Conservation (phyloP, 2,888 invertebrate species). For the Athrips mouffetella region DNA sequence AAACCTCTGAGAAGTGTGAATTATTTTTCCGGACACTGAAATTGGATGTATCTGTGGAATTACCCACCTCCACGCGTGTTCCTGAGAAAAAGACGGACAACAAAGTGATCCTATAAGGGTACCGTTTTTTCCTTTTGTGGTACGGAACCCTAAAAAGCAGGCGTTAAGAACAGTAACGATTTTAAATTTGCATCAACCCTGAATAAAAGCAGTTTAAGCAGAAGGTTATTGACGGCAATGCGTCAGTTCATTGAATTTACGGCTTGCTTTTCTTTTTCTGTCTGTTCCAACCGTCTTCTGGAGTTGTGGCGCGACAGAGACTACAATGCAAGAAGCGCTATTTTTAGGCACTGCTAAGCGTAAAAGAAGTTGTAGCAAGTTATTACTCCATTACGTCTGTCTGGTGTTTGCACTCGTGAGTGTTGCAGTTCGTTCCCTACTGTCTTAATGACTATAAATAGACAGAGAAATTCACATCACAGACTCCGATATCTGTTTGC, state of each 20-base stretch:
- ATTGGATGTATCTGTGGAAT: no score
- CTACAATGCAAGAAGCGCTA: conserved; percentile 40
- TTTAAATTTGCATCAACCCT: conserved; percentile 40
- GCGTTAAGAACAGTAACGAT: no score
- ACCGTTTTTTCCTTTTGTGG: no score
- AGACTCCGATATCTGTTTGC: conserved; percentile 10
- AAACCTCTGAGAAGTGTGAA: no score
- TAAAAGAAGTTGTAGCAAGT: conserved; percentile 27
- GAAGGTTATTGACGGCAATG: conserved; percentile 29
- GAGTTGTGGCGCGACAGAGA: conserved; percentile 56
- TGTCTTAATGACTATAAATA: conserved; percentile 17
- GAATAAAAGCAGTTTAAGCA: conserved; percentile 32
- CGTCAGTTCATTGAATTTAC: conserved; percentile 46
- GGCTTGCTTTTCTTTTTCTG: conserved; percentile 53
- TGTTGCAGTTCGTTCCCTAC: conserved; percentile 5
- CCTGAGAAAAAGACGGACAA: no score
- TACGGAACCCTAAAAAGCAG: no score
- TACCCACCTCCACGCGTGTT: no score
- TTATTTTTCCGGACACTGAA: no score
- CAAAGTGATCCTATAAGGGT: no score
- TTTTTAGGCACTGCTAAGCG: conserved; percentile 44
- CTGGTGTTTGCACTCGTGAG: conserved; percentile 17
- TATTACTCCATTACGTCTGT: conserved; percentile 20
- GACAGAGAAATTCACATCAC: conserved; percentile 10
- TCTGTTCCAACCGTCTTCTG: conserved; percentile 59